Evolutionary conservation across 2,113 vertebrate genomes (phyloP).

Genomic region (Lagopus muta): DNA sequence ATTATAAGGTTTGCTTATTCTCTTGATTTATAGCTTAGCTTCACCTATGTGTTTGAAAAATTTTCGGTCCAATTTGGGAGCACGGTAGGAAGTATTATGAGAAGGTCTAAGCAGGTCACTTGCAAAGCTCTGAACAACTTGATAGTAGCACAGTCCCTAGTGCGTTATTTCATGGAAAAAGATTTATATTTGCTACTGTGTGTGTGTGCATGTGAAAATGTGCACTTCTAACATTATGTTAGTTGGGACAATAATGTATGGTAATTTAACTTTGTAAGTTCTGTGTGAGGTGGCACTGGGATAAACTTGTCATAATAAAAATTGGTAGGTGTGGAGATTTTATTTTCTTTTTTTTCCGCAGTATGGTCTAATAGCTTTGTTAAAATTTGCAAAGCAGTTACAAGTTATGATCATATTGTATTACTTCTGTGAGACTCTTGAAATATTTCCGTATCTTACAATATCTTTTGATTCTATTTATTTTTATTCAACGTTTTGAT

Average conservation of each 20-base stretch:
- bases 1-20: background rate
- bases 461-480: background rate
- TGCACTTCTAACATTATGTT: background rate
- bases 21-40: background rate
- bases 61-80: background rate
- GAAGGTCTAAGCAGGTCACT: background rate
- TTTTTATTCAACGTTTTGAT: background rate
- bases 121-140: background rate
- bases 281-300: background rate
- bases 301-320: background rate
- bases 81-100: background rate
- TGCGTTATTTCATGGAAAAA: background rate
- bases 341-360: background rate
- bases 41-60: background rate
- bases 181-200: background rate
- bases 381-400: background rate
- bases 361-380: background rate
- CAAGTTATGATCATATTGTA: background rate
- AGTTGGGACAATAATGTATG: background rate
- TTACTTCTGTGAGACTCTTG: rapidly evolving
- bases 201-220: background rate
- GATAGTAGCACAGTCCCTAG: background rate
- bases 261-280: background rate
- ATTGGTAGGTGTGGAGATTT: background rate
- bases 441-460: rapidly evolving